Evolutionary conservation across 2,888 invertebrate species (phyloP).

Genomic region (Polylopha cassiicola): DNA sequence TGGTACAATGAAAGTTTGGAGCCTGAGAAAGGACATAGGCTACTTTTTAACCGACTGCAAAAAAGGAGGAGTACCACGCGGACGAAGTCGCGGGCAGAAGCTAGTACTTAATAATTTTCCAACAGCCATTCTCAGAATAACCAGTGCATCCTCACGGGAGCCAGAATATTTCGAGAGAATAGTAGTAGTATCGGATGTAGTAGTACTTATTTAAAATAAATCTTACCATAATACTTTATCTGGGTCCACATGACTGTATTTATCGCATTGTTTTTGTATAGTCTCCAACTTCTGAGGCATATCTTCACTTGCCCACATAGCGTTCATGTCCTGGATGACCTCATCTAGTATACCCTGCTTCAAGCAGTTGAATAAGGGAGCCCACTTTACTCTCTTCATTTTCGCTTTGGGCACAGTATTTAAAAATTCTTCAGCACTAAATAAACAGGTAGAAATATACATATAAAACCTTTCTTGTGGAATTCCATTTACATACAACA

Average conservation of each 20-base stretch:
- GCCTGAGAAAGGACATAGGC: no score
- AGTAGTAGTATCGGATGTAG: no score
- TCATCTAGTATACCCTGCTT: conserved; percentile 61
- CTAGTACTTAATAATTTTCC: no score
- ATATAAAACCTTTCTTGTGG: neutral
- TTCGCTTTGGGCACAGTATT: conserved; percentile 63
- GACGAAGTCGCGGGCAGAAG: no score
- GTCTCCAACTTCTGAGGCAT: conserved; percentile 58
- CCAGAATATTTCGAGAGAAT: no score
- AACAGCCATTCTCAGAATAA: no score
- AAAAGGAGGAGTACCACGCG: no score
- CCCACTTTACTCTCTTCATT: conserved; percentile 62
- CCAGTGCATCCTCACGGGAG: no score
- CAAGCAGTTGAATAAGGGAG: conserved; percentile 61
- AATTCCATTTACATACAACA: neutral
- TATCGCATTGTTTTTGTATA: conserved; percentile 61
- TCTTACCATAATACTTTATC: conserved; percentile 45
- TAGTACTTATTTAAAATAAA: conserved; percentile 13
- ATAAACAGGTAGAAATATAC: conserved; percentile 7
- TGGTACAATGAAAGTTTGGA: no score
- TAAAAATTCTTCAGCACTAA: conserved; percentile 67
- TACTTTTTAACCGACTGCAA: no score
- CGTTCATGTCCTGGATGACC: conserved; percentile 59
- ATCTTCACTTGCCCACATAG: conserved; percentile 68
- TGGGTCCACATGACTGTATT: conserved; percentile 46